These are phyloP conservation scores for Scartelaos histophorus DNA, from an alignment of 2,113 vertebrate genomes.

Conservation along the genomic window DNA sequence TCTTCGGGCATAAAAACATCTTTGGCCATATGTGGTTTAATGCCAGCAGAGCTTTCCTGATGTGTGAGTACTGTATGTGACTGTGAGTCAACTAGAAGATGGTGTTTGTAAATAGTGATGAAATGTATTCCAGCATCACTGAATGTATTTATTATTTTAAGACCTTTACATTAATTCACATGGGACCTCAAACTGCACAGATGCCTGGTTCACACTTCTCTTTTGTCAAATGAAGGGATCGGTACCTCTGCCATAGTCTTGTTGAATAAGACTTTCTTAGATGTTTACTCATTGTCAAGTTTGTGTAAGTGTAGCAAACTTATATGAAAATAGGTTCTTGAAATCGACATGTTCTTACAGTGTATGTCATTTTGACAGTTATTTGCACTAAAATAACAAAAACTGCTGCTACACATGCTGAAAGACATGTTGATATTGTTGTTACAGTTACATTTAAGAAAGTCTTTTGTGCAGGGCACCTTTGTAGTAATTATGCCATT, in stretches of 20 bases:
- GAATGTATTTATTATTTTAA: constrained; percentile 20
- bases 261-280: constrained; percentile 47
- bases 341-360: constrained; percentile 8
- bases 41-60: background rate
- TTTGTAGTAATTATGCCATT: constrained; percentile 14
- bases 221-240: constrained; percentile 69
- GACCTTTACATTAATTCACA: constrained; percentile 12
- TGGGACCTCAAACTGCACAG: constrained; percentile 42
- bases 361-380: background rate
- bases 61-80: constrained; percentile 13
- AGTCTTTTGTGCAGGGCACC: constrained; percentile 17
- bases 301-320: background rate
- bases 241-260: constrained; percentile 56
- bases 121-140: background rate
- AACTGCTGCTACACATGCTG: constrained; percentile 35
- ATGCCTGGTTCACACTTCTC: constrained; percentile 52
- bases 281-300: constrained; percentile 18
- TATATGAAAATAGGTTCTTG: background rate
- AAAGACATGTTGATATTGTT: constrained; percentile 6
- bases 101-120: background rate
- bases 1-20: constrained; percentile 11
- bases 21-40: constrained; percentile 16
- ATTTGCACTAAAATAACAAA: constrained; percentile 16
- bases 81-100: constrained; percentile 12
- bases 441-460: constrained; percentile 32